A percentile compares a stretch with the other conserved stretches of the same genome.
phyloP scores from a whole-genome alignment of 92 coral and sea anemone species.

The Actinostola sp. region DNA sequence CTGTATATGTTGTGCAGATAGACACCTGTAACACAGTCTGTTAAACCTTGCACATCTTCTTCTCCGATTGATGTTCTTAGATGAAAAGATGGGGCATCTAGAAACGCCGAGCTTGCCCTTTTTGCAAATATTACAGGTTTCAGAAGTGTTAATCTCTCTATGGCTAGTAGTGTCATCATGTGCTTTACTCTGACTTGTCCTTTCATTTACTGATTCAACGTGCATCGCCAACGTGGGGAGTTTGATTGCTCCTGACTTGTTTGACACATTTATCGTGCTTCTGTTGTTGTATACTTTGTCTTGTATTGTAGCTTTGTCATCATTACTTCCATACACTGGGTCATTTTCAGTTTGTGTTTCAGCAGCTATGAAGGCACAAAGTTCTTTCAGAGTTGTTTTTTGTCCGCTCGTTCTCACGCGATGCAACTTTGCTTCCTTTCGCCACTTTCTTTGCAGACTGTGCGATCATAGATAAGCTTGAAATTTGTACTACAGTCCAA shows the following conservation, averaged over 20 bases:
- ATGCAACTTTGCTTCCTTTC: slow-evolving; percentile 36
- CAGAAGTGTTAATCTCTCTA: neutral
- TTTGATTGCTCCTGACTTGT: neutral
- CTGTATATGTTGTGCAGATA: slow-evolving; percentile 20
- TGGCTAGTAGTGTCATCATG: neutral
- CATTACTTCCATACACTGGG: slow-evolving; percentile 44
- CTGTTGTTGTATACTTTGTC: slow-evolving; percentile 1
- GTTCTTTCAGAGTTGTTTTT: slow-evolving; percentile 44
- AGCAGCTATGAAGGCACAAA: slow-evolving; percentile 33
- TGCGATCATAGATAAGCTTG: slow-evolving; percentile 44
- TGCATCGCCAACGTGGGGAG: slow-evolving; percentile 44
- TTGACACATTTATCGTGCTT: neutral
- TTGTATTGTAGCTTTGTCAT: neutral
- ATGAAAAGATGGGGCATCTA: slow-evolving; percentile 23
- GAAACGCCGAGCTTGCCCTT: slow-evolving; percentile 16
- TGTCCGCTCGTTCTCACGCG: slow-evolving; percentile 21
- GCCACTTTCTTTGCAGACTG: no score
- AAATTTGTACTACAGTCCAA: slow-evolving; percentile 53
- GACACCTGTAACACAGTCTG: slow-evolving; percentile 50
- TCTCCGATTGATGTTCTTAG: slow-evolving; percentile 43
- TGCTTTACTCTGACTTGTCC: neutral
- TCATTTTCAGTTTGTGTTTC: slow-evolving; percentile 51
- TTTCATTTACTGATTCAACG: slow-evolving; percentile 6
- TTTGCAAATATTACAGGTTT: slow-evolving; percentile 51
- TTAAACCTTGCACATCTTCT: slow-evolving; percentile 36